Conservation (phyloP, 1,140 invertebrate genomes). For the Archegozetes longisetosus region DNA sequence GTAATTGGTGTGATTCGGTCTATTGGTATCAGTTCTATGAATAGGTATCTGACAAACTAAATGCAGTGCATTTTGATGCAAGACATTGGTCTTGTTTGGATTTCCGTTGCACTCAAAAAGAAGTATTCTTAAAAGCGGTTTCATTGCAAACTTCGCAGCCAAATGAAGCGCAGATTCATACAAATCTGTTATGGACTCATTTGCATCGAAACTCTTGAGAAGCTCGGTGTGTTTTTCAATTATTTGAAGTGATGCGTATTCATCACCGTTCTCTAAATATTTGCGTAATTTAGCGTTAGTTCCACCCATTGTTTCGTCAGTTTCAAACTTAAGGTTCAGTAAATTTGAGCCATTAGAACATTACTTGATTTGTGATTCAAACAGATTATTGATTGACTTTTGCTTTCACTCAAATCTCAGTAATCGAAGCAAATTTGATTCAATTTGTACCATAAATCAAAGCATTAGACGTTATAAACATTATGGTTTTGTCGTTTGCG, state of each 20-base stretch:
- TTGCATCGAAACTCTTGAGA: background rate
- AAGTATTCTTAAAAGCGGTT: conserved; percentile 46
- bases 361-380: too few relatives aligned
- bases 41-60: conserved; percentile 39
- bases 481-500: too few relatives aligned
- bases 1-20: background rate
- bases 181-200: background rate
- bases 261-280: background rate
- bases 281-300: background rate
- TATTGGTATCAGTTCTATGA: conserved; percentile 26
- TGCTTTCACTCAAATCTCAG: too few relatives aligned
- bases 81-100: conserved; percentile 48
- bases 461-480: too few relatives aligned
- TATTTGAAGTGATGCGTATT: background rate
- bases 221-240: background rate
- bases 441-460: too few relatives aligned
- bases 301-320: background rate
- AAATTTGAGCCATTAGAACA: background rate
- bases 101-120: conserved; percentile 46
- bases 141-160: conserved; percentile 47
- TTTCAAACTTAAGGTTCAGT: background rate
- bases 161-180: conserved; percentile 37
- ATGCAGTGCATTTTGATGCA: conserved; percentile 46
- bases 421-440: too few relatives aligned
- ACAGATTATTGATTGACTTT: too few relatives aligned